phyloP scores from a whole-genome alignment of 2,888 invertebrate species.

The Noctua janthe region DNA sequence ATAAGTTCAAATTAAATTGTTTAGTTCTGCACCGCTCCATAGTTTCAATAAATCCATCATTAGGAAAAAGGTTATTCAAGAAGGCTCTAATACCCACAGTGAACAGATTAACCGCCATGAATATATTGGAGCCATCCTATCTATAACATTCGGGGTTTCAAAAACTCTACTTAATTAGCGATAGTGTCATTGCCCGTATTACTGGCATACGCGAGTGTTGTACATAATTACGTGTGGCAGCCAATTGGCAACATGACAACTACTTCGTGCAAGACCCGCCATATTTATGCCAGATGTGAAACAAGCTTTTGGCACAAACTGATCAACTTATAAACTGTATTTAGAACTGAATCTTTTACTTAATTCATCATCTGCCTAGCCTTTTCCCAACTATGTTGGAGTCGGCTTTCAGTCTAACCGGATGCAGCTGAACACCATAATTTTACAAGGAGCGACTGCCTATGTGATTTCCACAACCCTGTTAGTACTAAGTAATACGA shows the following conservation, averaged over 20 bases:
- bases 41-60: too few species aligned
- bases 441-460: background rate
- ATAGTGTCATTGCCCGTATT: background rate
- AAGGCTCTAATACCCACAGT: too few species aligned
- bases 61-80: too few species aligned
- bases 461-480: background rate
- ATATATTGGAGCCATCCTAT: too few species aligned
- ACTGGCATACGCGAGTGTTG: background rate
- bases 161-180: background rate
- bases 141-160: background rate
- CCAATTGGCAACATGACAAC: conserved; percentile 48
- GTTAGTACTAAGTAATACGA: background rate
- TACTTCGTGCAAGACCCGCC: background rate
- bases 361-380: background rate
- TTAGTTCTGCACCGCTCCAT: too few species aligned
- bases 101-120: too few species aligned
- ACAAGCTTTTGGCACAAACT: conserved; percentile 11
- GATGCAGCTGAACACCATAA: background rate
- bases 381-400: background rate
- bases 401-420: background rate
- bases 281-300: conserved; percentile 20
- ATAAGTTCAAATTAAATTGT: too few species aligned
- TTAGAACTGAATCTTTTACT: background rate
- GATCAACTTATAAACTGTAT: conserved; percentile 1
- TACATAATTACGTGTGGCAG: background rate